Evolutionary conservation across 1,140 invertebrate species (phyloP), one percentile per base, ranked within the genome.

Genomic region (Scaptomyza montana): DNA sequence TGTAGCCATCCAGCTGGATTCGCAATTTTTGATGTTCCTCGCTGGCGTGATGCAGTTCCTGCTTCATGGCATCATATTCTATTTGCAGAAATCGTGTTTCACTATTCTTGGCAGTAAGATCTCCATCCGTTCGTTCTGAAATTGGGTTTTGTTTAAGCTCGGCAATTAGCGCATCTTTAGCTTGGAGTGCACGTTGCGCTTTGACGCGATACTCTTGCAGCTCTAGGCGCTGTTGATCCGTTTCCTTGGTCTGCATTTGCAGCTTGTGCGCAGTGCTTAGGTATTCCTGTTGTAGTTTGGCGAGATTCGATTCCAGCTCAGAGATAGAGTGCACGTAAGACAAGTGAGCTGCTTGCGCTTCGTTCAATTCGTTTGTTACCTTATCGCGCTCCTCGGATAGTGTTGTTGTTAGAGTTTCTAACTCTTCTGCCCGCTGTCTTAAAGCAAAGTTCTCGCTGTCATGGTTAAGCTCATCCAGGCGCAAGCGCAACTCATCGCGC

Each of bases 161-260:
- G 10, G 93, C 85, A 66, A 97, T 97, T 12, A 97, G 90, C 73
- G 95, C 94, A 75, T 97, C 96, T 91, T 97, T 97, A 66, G 96
- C 95, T 91, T 96, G 93, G 16, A 97, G 91, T 61, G 96, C 96
- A 76, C 94, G 94, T 59, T 96, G 93, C 6, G 96, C 96, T 76
- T 95, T 93, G 5, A 92, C 92, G 90, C 95, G 95, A 90, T 97
- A 96, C 66, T 95, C 95, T 73, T 94, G 93, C 54, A 95, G 92
- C 81, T 96, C 95, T 19, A 93, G 93, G 74, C 94, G 94, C 47
- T 93, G 92, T 12, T 93, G 91, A 50, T 92, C 91, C 13, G 94
- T 90, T 77, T 94, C 94, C 90, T 94, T 92, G 92, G 94, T 93
- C 91, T 93, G 92, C 89, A 93, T 93, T 63, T 94, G 93, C 12